Percentiles rank a stretch among this genome's conserved stretches.
Conservation (phyloP, 1,140 invertebrate species). For the Cydia splendana region DNA sequence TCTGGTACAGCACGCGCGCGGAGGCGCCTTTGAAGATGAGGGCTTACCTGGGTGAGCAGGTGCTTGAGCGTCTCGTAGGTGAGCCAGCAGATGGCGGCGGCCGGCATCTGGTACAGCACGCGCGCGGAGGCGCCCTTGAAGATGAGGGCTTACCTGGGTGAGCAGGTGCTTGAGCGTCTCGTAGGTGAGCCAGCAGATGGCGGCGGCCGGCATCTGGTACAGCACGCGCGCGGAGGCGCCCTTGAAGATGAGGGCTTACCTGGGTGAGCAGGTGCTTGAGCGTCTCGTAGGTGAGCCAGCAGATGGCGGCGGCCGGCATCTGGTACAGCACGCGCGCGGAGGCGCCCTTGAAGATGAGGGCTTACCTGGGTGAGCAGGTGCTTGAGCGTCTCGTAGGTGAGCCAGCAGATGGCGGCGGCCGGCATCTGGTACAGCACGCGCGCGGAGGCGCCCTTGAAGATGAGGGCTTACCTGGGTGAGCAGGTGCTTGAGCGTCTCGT, state of each 20-base stretch:
- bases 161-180: constrained; percentile 88
- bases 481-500: constrained; percentile 88
- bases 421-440: constrained; percentile 98
- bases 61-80: constrained; percentile 93
- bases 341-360: constrained; percentile 87
- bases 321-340: constrained; percentile 96
- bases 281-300: constrained; percentile 97
- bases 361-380: constrained; percentile 77
- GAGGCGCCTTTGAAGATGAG: constrained; percentile 88
- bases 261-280: constrained; percentile 84
- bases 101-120: constrained; percentile 97
- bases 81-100: constrained; percentile 99
- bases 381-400: constrained; percentile 93
- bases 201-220: constrained; percentile 99
- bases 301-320: constrained; percentile 99
- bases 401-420: constrained; percentile 99
- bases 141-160: constrained; percentile 57
- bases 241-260: constrained; percentile 81
- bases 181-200: constrained; percentile 98
- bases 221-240: constrained; percentile 94
- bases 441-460: constrained; percentile 92
- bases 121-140: constrained; percentile 93
- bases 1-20: constrained; percentile 96
- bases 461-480: constrained; percentile 54
- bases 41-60: constrained; percentile 64